These are phyloP conservation scores for Drosophila saltans DNA, from an alignment of 1,140 invertebrate species.

Conservation along the genomic window DNA sequence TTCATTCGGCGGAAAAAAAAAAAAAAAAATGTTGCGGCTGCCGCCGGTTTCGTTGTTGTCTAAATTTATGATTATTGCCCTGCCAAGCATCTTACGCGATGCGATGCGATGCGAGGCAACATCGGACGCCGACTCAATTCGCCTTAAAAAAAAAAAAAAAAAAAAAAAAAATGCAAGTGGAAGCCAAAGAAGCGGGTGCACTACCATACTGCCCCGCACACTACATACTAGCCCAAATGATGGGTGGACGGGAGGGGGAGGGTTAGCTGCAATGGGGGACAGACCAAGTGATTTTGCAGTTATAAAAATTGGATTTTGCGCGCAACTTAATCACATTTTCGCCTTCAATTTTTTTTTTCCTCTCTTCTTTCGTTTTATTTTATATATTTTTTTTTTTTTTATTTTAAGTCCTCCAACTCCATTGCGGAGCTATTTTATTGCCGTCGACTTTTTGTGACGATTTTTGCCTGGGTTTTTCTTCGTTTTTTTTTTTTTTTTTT, in stretches of 20 bases:
- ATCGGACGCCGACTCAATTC: constrained; percentile 70
- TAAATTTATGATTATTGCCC: constrained; percentile 82
- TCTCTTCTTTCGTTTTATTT: constrained; percentile 1
- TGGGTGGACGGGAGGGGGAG: constrained; percentile 17
- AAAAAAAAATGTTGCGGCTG: constrained; percentile 70
- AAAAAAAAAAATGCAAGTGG: constrained; percentile 34
- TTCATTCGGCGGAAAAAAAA: constrained; percentile 42
- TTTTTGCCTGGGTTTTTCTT: constrained; percentile 44
- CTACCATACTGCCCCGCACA: neutral
- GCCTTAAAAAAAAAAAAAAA: constrained; percentile 40
- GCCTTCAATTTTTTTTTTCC: constrained; percentile 57
- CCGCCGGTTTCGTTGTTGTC: constrained; percentile 75
- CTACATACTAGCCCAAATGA: no score
- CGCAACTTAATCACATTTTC: constrained; percentile 81
- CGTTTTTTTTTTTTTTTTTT: constrained; percentile 38
- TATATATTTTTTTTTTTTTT: neutral
- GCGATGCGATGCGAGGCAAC: constrained; percentile 57
- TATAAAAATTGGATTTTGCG: constrained; percentile 82
- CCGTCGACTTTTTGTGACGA: constrained; percentile 74
- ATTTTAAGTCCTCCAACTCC: constrained; percentile 40
- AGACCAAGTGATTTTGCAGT: constrained; percentile 76
- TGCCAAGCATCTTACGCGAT: constrained; percentile 77
- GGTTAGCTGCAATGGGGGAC: constrained; percentile 14
- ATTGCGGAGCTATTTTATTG: constrained; percentile 73
- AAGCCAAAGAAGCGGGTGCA: constrained; percentile 14